A percentile compares a stretch with the other conserved stretches of the same genome.
phyloP scores from a whole-genome alignment of 2,888 invertebrate species.

The Gasteruption jaculator region DNA sequence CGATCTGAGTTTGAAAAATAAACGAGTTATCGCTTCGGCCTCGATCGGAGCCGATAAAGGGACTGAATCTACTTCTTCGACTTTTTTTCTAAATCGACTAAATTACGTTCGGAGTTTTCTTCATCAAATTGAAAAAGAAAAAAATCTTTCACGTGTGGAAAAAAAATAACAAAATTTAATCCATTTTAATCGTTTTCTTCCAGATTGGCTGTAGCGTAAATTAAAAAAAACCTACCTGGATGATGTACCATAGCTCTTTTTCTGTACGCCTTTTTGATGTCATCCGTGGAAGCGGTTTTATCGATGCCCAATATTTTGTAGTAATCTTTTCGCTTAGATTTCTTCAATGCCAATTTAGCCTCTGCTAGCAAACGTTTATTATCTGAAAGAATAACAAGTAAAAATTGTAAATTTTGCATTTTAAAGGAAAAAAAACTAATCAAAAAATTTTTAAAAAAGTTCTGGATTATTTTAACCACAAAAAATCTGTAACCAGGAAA shows the following conservation, averaged over 20 bases:
- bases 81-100: too few relatives aligned
- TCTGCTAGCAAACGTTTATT: conserved; percentile 77
- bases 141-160: background rate
- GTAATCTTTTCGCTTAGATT: conserved; percentile 92
- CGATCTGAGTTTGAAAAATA: conserved; percentile 59
- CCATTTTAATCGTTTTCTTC: too few relatives aligned
- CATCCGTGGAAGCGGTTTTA: conserved; percentile 80
- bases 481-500: too few relatives aligned
- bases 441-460: background rate
- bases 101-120: too few relatives aligned
- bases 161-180: background rate
- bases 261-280: conserved; percentile 92
- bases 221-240: conserved; percentile 58
- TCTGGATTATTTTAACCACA: too few relatives aligned
- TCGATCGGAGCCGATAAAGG: background rate
- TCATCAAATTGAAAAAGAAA: too few relatives aligned
- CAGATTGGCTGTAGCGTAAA: too few relatives aligned
- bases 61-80: background rate
- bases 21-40: background rate
- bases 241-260: conserved; percentile 88
- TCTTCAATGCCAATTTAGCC: conserved; percentile 84
- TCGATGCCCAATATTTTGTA: conserved; percentile 89
- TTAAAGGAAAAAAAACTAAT: conserved; percentile 8
- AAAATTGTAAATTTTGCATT: background rate
- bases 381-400: conserved; percentile 51